Evolutionary conservation across 1,140 invertebrate species (phyloP).

Genomic region (Drosophila leontia): DNA sequence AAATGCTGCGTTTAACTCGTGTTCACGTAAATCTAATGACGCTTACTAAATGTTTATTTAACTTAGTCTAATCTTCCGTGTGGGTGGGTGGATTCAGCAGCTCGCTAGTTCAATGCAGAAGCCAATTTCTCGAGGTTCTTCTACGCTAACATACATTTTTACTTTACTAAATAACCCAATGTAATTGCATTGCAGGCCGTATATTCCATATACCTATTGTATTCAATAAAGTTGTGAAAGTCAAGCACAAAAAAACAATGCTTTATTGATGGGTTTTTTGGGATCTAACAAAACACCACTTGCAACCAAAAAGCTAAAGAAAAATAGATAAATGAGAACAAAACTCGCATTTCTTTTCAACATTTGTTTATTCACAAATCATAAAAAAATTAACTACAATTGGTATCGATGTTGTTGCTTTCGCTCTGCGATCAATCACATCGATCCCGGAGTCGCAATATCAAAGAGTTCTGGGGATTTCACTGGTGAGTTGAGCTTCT

Average conservation of each 20-base stretch:
- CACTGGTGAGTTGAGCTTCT: slow-evolving; percentile 6
- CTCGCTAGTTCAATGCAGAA: slow-evolving; percentile 27
- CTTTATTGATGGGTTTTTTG: neutral
- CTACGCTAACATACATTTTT: slow-evolving; percentile 27
- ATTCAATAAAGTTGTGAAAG: slow-evolving; percentile 52
- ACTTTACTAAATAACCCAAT: slow-evolving; percentile 35
- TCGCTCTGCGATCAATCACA: slow-evolving; percentile 31
- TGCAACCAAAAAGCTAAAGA: too few species aligned
- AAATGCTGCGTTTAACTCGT: slow-evolving; percentile 13
- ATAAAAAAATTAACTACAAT: slow-evolving; percentile 46
- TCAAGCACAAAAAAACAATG: slow-evolving; percentile 6
- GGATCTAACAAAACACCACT: too few species aligned
- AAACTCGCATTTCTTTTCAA: slow-evolving; percentile 16
- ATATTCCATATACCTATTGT: slow-evolving; percentile 52
- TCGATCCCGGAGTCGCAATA: slow-evolving; percentile 9
- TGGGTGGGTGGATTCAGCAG: slow-evolving; percentile 21
- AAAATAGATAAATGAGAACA: too few species aligned
- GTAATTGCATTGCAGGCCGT: slow-evolving; percentile 36
- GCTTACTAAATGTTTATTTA: slow-evolving; percentile 69
- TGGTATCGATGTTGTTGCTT: slow-evolving; percentile 24
- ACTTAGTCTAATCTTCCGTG: slow-evolving; percentile 40
- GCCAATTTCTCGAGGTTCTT: slow-evolving; percentile 9
- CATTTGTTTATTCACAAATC: slow-evolving; percentile 59
- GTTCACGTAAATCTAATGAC: slow-evolving; percentile 56
- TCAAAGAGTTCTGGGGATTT: neutral